A percentile compares a stretch with the other conserved stretches of the same genome.
phyloP scores from a whole-genome alignment of 2,888 invertebrate species.

The Pollenia angustigena region DNA sequence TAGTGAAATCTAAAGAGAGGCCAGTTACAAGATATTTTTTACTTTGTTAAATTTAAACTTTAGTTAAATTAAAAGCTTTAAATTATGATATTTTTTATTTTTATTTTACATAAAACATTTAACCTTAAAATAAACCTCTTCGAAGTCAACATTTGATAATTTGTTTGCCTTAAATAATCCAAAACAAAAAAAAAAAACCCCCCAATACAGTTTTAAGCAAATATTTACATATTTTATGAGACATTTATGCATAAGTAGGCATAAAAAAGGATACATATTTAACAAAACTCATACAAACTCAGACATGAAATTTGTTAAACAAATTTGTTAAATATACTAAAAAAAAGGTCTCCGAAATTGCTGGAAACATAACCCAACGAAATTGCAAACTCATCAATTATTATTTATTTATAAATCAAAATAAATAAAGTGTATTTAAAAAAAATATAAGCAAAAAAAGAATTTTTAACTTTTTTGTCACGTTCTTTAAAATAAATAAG shows the following conservation, averaged over 20 bases:
- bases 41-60: too few species aligned
- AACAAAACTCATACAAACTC: not conserved
- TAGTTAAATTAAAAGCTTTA: too few species aligned
- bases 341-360: conserved; percentile 6
- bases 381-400: conserved; percentile 38
- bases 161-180: not conserved
- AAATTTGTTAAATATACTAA: conserved; percentile 25
- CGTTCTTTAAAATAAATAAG: conserved; percentile 1
- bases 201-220: not conserved
- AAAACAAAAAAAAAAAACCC: not conserved
- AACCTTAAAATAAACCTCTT: not conserved
- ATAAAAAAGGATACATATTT: not conserved
- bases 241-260: not conserved
- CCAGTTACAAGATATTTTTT: too few species aligned
- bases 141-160: not conserved
- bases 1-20: too few species aligned
- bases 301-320: not conserved
- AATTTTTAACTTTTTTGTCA: conserved; percentile 26
- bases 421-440: not conserved
- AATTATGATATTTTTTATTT: too few species aligned
- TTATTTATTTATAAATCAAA: conserved; percentile 57
- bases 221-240: conserved; percentile 14
- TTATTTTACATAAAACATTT: too few species aligned
- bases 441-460: not conserved
- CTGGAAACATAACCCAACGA: not conserved